Base-by-base conservation (phyloP, 2,797 vertebrate species). In the Lycodopsis pacificus region DNA sequence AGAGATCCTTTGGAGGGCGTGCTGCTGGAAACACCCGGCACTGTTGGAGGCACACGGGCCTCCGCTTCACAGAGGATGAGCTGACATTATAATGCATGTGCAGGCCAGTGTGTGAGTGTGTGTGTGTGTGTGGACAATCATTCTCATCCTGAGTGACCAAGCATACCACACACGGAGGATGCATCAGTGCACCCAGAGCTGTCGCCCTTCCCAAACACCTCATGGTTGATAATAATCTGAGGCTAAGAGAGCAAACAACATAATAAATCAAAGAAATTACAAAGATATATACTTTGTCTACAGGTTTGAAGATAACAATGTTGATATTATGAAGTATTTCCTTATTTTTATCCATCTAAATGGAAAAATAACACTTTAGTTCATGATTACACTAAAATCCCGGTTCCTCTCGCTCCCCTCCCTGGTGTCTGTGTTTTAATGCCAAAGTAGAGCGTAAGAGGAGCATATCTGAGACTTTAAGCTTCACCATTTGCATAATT, bases 1-100 rank as follows among this genome's bases (percentile, higher is more conserved):
- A 83, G 25, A 82, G 78, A 91, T 90, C 82, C 87, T 67, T 87
- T 59, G 42, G 83, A 81, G 76, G 77, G 12, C 30, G 54, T 80
- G 82, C 80, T 30, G 81, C 42, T 83, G 70, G 76, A 85, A 42
- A 86, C 58, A 76, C 76, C 81, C 49, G 58, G 81, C 87, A 80
- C 85, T 75, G 86, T 66, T 85, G 79, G 87, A 89, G 86, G 87
- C 86, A 88, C 81, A 84, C 27, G 48, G 89, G 79, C 77, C 76
- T 72, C 78, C 2, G 80, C 71, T 81, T 91, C 83, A 74, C 68
- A 84, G 81, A 82, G 88, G 90, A 92, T 93, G 93, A 95, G 93
- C 94, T 91, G 84, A 88, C 82, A 94, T 94, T 95, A 90, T 88
- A 88, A 95, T 95, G 93, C 94, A 91, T 66, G 81, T 84, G 75